Evolutionary conservation across 2,797 vertebrate genomes (phyloP).

Genomic region (Merluccius polli): DNA sequence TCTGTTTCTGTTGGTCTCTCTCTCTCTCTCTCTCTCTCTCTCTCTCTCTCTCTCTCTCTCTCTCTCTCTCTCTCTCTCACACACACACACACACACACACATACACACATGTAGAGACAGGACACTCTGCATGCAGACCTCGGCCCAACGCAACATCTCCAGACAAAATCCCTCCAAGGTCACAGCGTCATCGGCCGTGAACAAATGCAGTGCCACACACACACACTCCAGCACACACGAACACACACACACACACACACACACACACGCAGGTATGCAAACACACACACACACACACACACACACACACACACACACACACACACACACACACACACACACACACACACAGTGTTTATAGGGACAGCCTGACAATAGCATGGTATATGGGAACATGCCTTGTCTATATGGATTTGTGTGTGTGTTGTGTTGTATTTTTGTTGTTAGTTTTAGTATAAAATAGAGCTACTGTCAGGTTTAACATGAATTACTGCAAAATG

Average conservation of each 20-base stretch:
- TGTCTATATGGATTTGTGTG: too few species aligned
- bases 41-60: too few species aligned
- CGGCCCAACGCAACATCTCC: background rate
- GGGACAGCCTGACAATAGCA: too few species aligned
- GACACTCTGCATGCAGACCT: background rate
- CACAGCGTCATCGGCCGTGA: background rate
- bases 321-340: too few species aligned
- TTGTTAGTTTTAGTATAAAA: too few species aligned
- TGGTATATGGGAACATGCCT: too few species aligned
- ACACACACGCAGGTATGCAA: background rate
- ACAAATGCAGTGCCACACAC: background rate
- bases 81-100: background rate
- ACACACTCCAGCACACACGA: background rate
- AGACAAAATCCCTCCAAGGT: background rate
- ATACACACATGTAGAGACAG: background rate
- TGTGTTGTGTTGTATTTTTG: too few species aligned
- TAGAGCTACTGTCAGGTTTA: too few species aligned
- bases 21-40: background rate
- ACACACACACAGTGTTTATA: too few species aligned
- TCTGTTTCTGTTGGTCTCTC: background rate
- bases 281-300: background rate
- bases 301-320: conserved; percentile 28
- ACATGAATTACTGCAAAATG: too few species aligned
- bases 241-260: background rate
- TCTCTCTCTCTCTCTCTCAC: too few species aligned